Percentiles rank a stretch among this genome's conserved stretches.
Evolutionary conservation across 35 echinoderm and acorn worm species (phyloP).

Genomic region (Holothuria glaberrima): DNA sequence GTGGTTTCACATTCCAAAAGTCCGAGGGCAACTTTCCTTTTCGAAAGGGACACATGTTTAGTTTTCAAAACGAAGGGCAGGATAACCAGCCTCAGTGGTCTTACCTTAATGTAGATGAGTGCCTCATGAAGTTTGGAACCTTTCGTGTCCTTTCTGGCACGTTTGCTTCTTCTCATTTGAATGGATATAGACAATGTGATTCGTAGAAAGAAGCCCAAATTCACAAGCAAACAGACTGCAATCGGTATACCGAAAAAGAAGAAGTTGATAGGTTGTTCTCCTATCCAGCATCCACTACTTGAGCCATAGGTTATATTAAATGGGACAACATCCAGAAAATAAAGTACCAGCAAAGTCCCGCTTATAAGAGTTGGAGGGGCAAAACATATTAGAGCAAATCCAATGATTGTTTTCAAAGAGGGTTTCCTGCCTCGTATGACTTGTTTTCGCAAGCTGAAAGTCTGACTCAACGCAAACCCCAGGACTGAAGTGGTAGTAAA

Average conservation of each 20-base stretch:
- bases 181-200: background rate
- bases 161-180: background rate
- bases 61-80: no score
- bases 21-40: no score
- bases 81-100: background rate
- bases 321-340: background rate
- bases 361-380: background rate
- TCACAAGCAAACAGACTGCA: constrained; percentile 9
- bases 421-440: background rate
- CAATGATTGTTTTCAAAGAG: background rate
- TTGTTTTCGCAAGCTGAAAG: constrained; percentile 25
- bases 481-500: constrained; percentile 11
- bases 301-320: constrained; percentile 16
- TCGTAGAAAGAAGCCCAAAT: constrained; percentile 26
- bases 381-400: background rate
- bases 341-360: constrained; percentile 17
- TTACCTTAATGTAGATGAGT: constrained; percentile 18
- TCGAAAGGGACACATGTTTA: no score
- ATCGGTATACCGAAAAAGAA: constrained; percentile 39
- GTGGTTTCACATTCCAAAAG: no score
- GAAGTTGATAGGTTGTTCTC: constrained; percentile 13
- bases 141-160: background rate
- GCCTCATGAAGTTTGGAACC: background rate
- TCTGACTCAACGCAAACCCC: constrained; percentile 7
- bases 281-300: constrained; percentile 46